Percentiles rank a stretch among this genome's conserved stretches.
Evolutionary conservation across 92 coral and sea anemone genomes (phyloP).

Genomic region (Siderastrea siderea): DNA sequence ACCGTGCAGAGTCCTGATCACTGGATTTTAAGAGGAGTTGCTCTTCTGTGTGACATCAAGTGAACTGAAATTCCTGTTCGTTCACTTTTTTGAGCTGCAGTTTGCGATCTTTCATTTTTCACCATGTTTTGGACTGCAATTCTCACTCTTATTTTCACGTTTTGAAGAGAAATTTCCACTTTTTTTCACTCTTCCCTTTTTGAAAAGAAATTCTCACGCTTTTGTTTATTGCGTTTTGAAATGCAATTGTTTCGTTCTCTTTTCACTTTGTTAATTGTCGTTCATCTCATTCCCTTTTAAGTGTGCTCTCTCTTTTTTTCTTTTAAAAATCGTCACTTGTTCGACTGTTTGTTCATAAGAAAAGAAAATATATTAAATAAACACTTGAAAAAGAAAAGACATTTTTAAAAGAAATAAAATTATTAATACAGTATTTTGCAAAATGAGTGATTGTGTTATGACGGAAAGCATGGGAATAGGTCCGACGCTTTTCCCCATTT

Average conservation of each 20-base stretch:
- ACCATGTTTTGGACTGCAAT: neutral
- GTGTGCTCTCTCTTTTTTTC: neutral
- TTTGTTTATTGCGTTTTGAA: neutral
- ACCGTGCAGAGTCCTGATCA: conserved; percentile 92
- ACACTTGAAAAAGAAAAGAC: neutral
- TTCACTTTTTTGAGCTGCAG: neutral
- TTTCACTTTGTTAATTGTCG: neutral
- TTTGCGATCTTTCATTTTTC: neutral
- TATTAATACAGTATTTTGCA: neutral
- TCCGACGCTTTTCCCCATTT: too few relatives aligned
- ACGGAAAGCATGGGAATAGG: too few relatives aligned
- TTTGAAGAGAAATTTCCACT: neutral
- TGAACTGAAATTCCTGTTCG: conserved; percentile 8
- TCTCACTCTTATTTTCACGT: neutral
- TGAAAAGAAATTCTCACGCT: too few relatives aligned
- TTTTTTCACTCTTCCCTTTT: neutral
- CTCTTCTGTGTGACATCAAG: conserved; percentile 89
- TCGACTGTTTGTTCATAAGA: neutral
- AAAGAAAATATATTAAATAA: neutral
- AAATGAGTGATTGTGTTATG: neutral
- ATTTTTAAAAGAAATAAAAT: neutral
- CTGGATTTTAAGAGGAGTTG: conserved; percentile 94
- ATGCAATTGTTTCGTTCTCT: neutral
- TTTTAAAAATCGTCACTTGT: neutral
- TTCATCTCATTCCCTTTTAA: neutral